Evolutionary conservation across 2,797 vertebrate species (phyloP), one percentile per base, ranked within the genome.

Genomic region (Sardinella longiceps): DNA sequence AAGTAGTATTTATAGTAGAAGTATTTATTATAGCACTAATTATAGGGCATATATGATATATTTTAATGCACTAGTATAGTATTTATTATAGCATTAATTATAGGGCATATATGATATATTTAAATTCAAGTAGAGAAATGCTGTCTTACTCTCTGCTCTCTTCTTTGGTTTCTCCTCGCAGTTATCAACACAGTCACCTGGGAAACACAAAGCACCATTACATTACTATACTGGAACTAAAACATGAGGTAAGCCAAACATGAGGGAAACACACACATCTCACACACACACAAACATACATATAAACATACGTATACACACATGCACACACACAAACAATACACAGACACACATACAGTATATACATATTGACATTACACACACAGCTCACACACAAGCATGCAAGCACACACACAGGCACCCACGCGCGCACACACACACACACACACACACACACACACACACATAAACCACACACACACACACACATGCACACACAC

Each of bases 181-280:
- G 0, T 89, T 89, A 4, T 93, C 92, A 56, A 94, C 90, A 92
- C 95, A 97, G 88, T 96, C 96, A 85, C 94, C 96, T 97, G 84
- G 82, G 0, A 87, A 82, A 84, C 84, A 86, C 45, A 81, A 28
- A 81, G 0, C 0, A 1, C 53, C 60, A 58, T 48, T 28, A 60
- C 60, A 58, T 48, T 28, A 66, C 4, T 12, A 48, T 28, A 66
- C n/a, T n/a, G n/a, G n/a, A n/a, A 14, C 3, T 9, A 33, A 1
- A 39, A 39, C 33, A 77, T 77, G 37, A 37, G 7, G 3, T 77
- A 5, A 23, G 23, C 0, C 46, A 53, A 18, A n/a, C n/a, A n/a
- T n/a, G n/a, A n/a, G n/a, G n/a, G n/a, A n/a, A n/a, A n/a, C n/a
- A n/a, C n/a, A n/a, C n/a, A n/a, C 4, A 25, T 0, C 23, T 11